Conservation (phyloP, 2,888 invertebrate species). For the Rugalucina vietnamica region DNA sequence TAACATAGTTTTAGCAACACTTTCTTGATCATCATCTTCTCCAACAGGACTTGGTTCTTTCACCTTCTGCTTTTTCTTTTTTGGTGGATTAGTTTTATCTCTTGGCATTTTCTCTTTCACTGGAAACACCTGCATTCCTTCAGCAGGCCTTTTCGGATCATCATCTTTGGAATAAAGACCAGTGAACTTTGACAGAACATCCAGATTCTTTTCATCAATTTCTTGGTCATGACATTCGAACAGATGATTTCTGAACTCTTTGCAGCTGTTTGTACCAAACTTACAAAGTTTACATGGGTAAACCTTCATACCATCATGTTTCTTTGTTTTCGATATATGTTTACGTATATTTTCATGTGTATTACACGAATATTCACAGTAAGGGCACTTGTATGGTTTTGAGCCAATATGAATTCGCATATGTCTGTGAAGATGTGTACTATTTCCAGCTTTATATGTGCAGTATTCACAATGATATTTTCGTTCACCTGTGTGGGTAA, state of each 20-base stretch:
- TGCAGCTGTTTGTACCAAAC: conserved; percentile 88
- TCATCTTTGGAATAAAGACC: conserved; percentile 74
- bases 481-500: conserved; percentile 81
- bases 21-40: conserved; percentile 1
- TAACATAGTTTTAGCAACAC: background rate
- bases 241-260: conserved; percentile 89
- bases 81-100: background rate
- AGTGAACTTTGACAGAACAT: conserved; percentile 72
- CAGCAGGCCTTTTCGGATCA: conserved; percentile 73
- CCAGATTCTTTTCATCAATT: conserved; percentile 65
- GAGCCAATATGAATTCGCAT: conserved; percentile 83
- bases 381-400: conserved; percentile 84
- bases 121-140: conserved; percentile 75
- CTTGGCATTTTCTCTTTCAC: conserved; percentile 69
- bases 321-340: conserved; percentile 91
- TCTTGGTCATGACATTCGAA: conserved; percentile 85
- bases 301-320: conserved; percentile 91
- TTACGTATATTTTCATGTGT: conserved; percentile 93
- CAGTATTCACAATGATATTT: conserved; percentile 83
- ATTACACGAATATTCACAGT: conserved; percentile 88
- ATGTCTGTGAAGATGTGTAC: conserved; percentile 81
- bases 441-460: conserved; percentile 81
- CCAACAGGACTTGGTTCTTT: background rate
- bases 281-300: conserved; percentile 91
- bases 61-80: background rate